A percentile compares a stretch with the other conserved stretches of the same genome.
These are phyloP conservation scores for western clawed frog (Xenopus tropicalis) DNA, from an alignment of 2,113 vertebrate genomes.

Conservation along the genomic window DNA sequence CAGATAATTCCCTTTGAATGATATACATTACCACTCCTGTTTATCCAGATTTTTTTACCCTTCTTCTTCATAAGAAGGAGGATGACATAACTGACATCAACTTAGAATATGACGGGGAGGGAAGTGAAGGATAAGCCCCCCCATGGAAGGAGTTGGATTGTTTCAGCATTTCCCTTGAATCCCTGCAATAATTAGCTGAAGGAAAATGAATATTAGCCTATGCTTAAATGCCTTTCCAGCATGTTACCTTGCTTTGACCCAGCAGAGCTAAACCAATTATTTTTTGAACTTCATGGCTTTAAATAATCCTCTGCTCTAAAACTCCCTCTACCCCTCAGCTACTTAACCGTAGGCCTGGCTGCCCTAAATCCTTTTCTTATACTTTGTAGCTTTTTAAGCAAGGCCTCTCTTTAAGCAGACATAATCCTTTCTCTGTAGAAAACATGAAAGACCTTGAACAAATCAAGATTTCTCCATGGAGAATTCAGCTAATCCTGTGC, in stretches of 20 bases:
- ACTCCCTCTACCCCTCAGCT: constrained; percentile 77
- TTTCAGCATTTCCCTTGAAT: constrained; percentile 50
- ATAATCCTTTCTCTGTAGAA: constrained; percentile 85
- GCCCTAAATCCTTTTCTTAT: constrained; percentile 83
- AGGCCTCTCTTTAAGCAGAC: constrained; percentile 79
- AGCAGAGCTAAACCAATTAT: constrained; percentile 81
- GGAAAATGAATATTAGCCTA: constrained; percentile 79
- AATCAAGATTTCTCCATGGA: constrained; percentile 86
- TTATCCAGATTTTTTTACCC: too few relatives aligned
- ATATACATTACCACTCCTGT: too few relatives aligned
- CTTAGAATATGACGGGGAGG: background rate
- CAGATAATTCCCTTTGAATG: too few relatives aligned
- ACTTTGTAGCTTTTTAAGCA: constrained; percentile 83
- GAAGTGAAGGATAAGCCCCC: constrained; percentile 33
- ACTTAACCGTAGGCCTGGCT: constrained; percentile 74
- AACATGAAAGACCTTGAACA: constrained; percentile 90
- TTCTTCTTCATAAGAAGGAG: background rate
- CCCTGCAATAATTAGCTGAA: constrained; percentile 72
- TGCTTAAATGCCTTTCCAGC: constrained; percentile 73
- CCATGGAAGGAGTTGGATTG: constrained; percentile 17
- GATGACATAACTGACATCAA: constrained; percentile 3
- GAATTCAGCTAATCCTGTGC: constrained; percentile 84
- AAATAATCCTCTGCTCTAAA: constrained; percentile 83
- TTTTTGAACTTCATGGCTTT: constrained; percentile 82
- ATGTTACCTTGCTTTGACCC: constrained; percentile 70